A percentile compares a stretch with the other conserved stretches of the same genome.
phyloP scores from a whole-genome alignment of 2,113 vertebrate species.

The Syngnathus scovelli region DNA sequence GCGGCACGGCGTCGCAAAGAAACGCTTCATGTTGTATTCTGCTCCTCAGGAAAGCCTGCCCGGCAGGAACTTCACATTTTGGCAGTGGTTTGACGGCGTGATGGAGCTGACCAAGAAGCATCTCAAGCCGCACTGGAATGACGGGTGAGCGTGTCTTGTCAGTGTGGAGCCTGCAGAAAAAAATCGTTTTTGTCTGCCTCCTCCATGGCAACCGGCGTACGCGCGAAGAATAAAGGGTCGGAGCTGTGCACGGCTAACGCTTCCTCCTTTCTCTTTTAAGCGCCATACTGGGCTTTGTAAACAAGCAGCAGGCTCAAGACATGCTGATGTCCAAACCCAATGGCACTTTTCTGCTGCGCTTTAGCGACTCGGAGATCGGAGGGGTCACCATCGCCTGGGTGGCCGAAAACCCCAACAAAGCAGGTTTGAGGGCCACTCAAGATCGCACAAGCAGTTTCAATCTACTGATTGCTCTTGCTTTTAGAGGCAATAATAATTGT shows the following conservation, averaged over 20 bases:
- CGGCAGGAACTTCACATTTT: conserved; percentile 95
- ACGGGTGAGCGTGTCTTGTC: conserved; percentile 75
- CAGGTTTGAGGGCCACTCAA: conserved; percentile 54
- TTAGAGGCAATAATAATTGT: background rate
- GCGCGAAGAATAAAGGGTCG: background rate
- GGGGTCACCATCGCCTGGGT: conserved; percentile 97
- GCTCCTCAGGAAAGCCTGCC: conserved; percentile 87
- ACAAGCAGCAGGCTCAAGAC: conserved; percentile 97
- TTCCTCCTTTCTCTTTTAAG: conserved; percentile 55
- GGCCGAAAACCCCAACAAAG: conserved; percentile 79
- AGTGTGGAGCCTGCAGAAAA: background rate
- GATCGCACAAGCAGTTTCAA: background rate
- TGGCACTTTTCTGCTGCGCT: conserved; percentile 93
- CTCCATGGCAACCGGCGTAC: conserved; percentile 26
- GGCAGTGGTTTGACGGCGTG: conserved; percentile 98
- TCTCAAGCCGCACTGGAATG: conserved; percentile 94
- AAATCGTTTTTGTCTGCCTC: background rate
- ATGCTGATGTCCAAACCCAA: conserved; percentile 97
- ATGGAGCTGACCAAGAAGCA: conserved; percentile 98
- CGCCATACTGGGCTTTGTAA: conserved; percentile 94
- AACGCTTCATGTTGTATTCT: background rate
- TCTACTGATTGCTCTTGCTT: background rate
- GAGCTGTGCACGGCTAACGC: background rate
- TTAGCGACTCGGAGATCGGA: conserved; percentile 95
- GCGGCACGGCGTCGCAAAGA: background rate